Percentiles rank a stretch among this genome's conserved stretches.
These are phyloP conservation scores for Chymomyza costata DNA, from an alignment of 1,140 invertebrate species.

Conservation along the genomic window DNA sequence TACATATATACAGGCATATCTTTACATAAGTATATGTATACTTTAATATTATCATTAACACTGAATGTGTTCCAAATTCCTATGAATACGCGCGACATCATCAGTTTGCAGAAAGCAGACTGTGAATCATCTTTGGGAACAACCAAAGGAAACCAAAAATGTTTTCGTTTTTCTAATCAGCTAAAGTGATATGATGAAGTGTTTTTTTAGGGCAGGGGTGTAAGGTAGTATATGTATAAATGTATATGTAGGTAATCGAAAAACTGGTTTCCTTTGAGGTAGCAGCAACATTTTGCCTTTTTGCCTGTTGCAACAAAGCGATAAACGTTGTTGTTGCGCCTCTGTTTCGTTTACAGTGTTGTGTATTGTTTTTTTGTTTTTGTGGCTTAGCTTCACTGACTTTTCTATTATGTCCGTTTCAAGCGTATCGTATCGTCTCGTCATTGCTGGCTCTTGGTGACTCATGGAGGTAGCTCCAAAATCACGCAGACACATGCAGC, in stretches of 20 bases:
- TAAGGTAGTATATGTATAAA: too few relatives aligned
- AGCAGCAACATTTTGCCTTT: too few relatives aligned
- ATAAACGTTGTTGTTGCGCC: too few relatives aligned
- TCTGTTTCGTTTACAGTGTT: constrained; percentile 15
- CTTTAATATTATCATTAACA: too few relatives aligned
- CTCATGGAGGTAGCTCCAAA: constrained; percentile 32
- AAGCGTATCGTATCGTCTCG: constrained; percentile 37
- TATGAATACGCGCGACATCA: constrained; percentile 14
- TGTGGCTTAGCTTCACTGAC: constrained; percentile 27
- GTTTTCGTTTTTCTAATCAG: constrained; percentile 42
- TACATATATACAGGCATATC: too few relatives aligned
- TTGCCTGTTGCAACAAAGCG: too few relatives aligned
- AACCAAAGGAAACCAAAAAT: background rate
- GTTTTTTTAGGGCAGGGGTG: too few relatives aligned
- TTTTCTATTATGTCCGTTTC: constrained; percentile 42
- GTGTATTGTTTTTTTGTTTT: constrained; percentile 17
- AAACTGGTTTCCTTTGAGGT: constrained; percentile 51
- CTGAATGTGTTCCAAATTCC: too few relatives aligned
- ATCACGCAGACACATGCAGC: constrained; percentile 26
- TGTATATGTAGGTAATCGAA: constrained; percentile 10
- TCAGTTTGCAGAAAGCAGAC: constrained; percentile 14
- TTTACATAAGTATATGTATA: too few relatives aligned
- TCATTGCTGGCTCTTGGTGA: constrained; percentile 43
- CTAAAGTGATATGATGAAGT: too few relatives aligned
- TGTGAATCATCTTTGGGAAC: constrained; percentile 32